phyloP scores from a whole-genome alignment of 2,797 vertebrate species.

The Morelia viridis region DNA sequence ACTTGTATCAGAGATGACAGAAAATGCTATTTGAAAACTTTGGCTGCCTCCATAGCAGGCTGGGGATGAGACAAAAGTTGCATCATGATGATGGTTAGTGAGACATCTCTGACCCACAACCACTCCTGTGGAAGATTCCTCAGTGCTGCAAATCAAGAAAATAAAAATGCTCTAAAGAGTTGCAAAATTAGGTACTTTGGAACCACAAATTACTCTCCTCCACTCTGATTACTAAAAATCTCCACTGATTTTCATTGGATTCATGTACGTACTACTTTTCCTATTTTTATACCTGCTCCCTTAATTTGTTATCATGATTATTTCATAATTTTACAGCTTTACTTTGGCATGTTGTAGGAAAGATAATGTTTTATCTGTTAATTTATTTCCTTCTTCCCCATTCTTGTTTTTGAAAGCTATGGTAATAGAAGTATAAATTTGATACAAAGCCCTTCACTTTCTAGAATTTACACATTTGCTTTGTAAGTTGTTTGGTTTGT shows the following conservation, averaged over 20 bases:
- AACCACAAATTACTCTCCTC: background rate
- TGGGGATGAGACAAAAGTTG: too few relatives aligned
- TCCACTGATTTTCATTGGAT: background rate
- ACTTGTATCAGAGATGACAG: too few relatives aligned
- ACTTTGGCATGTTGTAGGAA: slow-evolving; percentile 1
- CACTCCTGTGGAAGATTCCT: too few relatives aligned
- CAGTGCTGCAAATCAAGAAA: background rate
- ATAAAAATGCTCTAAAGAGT: background rate
- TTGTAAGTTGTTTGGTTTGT: too few relatives aligned
- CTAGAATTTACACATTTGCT: slow-evolving; percentile 55
- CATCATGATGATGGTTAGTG: too few relatives aligned
- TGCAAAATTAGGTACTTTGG: background rate
- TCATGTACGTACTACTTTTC: background rate
- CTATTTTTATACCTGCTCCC: background rate
- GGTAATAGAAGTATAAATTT: slow-evolving; percentile 56
- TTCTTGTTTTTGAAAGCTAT: slow-evolving; percentile 5
- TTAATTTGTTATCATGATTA: background rate
- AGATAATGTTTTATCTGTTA: background rate
- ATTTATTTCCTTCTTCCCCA: slow-evolving; percentile 49
- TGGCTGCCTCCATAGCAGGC: too few relatives aligned
- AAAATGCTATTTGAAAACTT: too few relatives aligned
- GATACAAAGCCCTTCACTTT: slow-evolving; percentile 55
- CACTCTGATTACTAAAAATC: background rate
- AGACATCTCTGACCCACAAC: too few relatives aligned
- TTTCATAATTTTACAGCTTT: background rate